Evolutionary conservation across 23 tunicate genomes (phyloP), one percentile per base, ranked within the genome.

Genomic region (Phallusia fumigata): DNA sequence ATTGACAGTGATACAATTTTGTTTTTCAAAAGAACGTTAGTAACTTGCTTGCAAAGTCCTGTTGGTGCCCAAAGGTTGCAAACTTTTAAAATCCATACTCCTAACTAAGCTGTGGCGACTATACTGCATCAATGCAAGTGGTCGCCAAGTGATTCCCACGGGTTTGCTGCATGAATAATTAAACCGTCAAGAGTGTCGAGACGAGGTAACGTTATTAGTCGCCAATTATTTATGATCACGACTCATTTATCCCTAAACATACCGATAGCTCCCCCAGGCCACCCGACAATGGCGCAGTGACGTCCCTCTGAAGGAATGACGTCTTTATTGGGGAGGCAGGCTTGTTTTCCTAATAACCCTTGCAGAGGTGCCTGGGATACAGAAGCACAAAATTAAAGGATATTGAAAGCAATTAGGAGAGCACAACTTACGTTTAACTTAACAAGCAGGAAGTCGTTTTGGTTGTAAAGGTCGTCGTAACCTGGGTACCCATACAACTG

Each of bases 321-420:
- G 82, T 91, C 65, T 30, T 0, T 11, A 50, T 91, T 91, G 0
- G 96, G 96, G 22, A 91, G 84, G 47, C 96, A 91, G 22, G 52
- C 86, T 5, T 86, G 78, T 22, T 69, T 30, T 1, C 24, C 64
- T 15, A 36, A 33, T 22, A 19, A 51, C 10, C 47, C 47, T 11
- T 30, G 33, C 26, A 32, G 26, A 32, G 31, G 33, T 33, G 12
- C 31, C 52, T 51, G 30, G 8, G 0, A 24, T 58, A 19, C 19
- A 13, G 58, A 24, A 21, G 26, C 26, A 58, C 26, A 58, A 21
- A 21, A 16, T 30, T 65, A n/a, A 11, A 10, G 73, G 73, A 11
- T 49, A 13, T 52, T 15, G 10, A 15, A 24, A 34, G 13, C 18
- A 52, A 69, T 65, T 44, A 18, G 32, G 35, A 8, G 15, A 52